phyloP scores from a whole-genome alignment of 2,113 vertebrate genomes.

The Elephantulus edwardii region DNA sequence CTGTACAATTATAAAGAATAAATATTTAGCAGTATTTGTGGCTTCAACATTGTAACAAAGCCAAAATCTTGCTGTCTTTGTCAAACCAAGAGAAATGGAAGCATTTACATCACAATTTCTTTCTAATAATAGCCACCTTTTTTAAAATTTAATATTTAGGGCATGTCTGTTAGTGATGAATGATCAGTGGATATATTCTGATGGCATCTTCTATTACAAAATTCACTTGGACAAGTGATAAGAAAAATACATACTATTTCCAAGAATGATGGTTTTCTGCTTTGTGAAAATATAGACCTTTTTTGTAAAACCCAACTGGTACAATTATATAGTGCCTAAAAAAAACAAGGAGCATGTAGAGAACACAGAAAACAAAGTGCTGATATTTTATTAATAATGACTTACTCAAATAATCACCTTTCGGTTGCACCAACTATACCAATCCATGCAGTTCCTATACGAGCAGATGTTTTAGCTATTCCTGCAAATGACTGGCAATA shows the following conservation, averaged over 20 bases:
- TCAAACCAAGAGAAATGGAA: slow-evolving; percentile 24
- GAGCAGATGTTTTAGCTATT: neutral
- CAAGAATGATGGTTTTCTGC: slow-evolving; percentile 42
- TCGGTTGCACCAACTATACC: neutral
- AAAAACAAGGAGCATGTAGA: neutral
- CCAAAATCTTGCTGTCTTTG: slow-evolving; percentile 6
- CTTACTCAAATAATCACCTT: neutral
- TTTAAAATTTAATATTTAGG: slow-evolving; percentile 24
- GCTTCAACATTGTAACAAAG: slow-evolving; percentile 32
- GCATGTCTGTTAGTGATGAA: neutral
- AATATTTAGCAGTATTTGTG: slow-evolving; percentile 13
- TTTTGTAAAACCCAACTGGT: neutral
- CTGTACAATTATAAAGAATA: slow-evolving; percentile 14
- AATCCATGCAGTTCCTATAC: neutral
- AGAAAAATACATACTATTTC: neutral
- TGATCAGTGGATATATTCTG: neutral
- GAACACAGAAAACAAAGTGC: slow-evolving; percentile 15
- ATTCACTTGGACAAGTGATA: slow-evolving; percentile 39
- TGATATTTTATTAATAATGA: neutral
- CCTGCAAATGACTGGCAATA: neutral
- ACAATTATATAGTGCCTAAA: neutral
- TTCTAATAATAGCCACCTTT: slow-evolving; percentile 5
- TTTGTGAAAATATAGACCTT: slow-evolving; percentile 1
- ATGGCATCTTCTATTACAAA: slow-evolving; percentile 24
- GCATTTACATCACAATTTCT: slow-evolving; percentile 13